phyloP scores from a whole-genome alignment of 2,888 invertebrate genomes.

The Lampropteryx suffumata region DNA sequence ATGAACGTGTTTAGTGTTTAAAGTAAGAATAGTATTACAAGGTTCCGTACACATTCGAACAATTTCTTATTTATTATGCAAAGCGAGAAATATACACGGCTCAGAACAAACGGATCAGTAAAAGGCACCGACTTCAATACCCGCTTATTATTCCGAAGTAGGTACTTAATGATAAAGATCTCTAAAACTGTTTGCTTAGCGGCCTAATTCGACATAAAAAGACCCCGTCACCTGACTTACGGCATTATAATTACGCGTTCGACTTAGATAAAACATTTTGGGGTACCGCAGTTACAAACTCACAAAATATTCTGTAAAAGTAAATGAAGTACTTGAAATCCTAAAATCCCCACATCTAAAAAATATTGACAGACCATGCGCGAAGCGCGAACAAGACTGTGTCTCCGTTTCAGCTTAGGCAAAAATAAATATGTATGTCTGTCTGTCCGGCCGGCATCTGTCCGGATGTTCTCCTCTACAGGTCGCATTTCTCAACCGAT shows the following conservation, averaged over 20 bases:
- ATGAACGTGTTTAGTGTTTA: too few species aligned
- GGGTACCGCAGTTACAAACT: constrained; percentile 30
- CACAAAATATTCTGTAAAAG: not conserved
- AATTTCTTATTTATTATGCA: constrained; percentile 2
- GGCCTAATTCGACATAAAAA: constrained; percentile 53
- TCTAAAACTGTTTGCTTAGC: constrained; percentile 44
- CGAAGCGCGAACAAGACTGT: too few species aligned
- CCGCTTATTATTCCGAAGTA: constrained; percentile 38
- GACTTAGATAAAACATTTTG: constrained; percentile 59
- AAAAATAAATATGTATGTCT: too few species aligned
- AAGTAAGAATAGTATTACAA: too few species aligned
- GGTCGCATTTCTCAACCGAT: too few species aligned
- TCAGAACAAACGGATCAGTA: constrained; percentile 10
- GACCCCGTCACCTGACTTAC: constrained; percentile 60
- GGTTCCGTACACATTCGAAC: not conserved
- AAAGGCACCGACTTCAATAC: constrained; percentile 32
- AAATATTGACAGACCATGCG: too few species aligned
- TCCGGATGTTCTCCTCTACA: too few species aligned
- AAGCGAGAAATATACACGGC: constrained; percentile 6
- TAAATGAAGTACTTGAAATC: too few species aligned
- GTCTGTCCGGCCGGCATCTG: too few species aligned
- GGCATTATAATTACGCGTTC: constrained; percentile 66
- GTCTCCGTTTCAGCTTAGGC: too few species aligned
- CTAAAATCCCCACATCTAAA: too few species aligned
- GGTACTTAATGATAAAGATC: constrained; percentile 44